Conservation (phyloP, 2,113 vertebrate genomes). For the Cercopithecus mona region DNA sequence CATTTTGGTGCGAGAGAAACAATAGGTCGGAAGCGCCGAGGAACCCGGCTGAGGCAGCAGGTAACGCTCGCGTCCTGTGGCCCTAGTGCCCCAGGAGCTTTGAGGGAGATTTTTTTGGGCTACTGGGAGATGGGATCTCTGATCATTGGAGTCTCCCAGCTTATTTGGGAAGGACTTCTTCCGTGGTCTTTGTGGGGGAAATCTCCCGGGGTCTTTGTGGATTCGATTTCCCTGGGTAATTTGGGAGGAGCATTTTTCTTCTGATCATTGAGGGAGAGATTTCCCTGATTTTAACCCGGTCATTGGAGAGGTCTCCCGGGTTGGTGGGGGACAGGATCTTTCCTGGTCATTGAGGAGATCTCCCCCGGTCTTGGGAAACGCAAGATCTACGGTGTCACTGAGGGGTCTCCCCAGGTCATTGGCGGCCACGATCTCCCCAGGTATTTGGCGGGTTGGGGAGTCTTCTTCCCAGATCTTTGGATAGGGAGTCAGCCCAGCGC, state of each 20-base stretch:
- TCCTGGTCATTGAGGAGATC: neutral
- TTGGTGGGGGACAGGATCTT: neutral
- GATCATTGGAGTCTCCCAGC: neutral
- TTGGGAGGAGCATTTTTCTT: neutral
- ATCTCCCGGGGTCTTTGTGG: neutral
- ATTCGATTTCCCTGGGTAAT: neutral
- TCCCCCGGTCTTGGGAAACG: too few species aligned
- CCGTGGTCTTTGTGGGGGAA: neutral
- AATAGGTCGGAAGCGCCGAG: constrained; percentile 78
- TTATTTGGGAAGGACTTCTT: neutral
- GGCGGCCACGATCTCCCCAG: neutral
- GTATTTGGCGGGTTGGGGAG: neutral
- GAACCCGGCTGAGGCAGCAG: constrained; percentile 45
- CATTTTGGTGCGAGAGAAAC: constrained; percentile 84
- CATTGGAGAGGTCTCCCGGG: neutral
- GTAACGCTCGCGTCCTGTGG: constrained; percentile 57
- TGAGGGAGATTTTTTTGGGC: neutral
- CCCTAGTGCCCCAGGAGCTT: neutral
- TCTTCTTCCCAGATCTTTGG: neutral
- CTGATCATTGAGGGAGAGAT: neutral
- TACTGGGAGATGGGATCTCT: neutral
- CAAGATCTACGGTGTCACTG: neutral
- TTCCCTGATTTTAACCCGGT: neutral
- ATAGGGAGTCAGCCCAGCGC: neutral
- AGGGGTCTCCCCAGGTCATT: neutral